Conservation (phyloP, 2,113 vertebrate genomes). For the Nibea coibor region DNA sequence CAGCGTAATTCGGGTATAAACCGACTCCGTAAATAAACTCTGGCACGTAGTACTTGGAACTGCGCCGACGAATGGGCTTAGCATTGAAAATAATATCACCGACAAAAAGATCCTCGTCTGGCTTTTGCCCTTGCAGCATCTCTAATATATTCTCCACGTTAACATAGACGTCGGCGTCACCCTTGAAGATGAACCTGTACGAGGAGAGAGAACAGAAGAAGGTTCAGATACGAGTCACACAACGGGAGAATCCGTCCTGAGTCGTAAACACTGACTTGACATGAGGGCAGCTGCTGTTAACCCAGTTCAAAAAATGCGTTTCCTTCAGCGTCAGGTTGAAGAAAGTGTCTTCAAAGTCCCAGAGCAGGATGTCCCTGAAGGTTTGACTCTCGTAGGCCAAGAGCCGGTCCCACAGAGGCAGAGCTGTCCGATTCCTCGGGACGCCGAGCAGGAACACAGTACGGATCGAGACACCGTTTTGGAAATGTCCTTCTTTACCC, state of each 20-base stretch:
- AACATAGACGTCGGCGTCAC: slow-evolving; percentile 94
- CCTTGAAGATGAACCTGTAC: slow-evolving; percentile 92
- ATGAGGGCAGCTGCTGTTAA: slow-evolving; percentile 87
- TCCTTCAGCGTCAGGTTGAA: slow-evolving; percentile 99
- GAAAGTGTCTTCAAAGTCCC: slow-evolving; percentile 97
- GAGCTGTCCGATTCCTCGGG: slow-evolving; percentile 83
- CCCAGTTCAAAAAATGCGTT: slow-evolving; percentile 94
- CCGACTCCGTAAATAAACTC: slow-evolving; percentile 90
- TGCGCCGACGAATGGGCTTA: slow-evolving; percentile 88
- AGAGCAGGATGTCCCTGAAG: slow-evolving; percentile 91
- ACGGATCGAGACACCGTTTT: slow-evolving; percentile 81
- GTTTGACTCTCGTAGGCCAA: slow-evolving; percentile 89
- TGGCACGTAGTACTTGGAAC: slow-evolving; percentile 95
- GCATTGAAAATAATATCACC: slow-evolving; percentile 95
- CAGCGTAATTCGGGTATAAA: slow-evolving; percentile 92
- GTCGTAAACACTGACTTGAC: slow-evolving; percentile 76
- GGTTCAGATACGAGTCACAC: neutral
- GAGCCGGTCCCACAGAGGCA: slow-evolving; percentile 90
- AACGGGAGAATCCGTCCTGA: neutral
- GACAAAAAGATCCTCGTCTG: slow-evolving; percentile 87
- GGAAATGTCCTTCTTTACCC: slow-evolving; percentile 88
- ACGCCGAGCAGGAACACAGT: slow-evolving; percentile 93
- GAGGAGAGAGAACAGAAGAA: neutral
- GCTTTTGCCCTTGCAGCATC: slow-evolving; percentile 85
- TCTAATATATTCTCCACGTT: slow-evolving; percentile 94